These are phyloP conservation scores for Odocoileus virginianus DNA, from an alignment of 2,113 vertebrate genomes.

Conservation along the genomic window DNA sequence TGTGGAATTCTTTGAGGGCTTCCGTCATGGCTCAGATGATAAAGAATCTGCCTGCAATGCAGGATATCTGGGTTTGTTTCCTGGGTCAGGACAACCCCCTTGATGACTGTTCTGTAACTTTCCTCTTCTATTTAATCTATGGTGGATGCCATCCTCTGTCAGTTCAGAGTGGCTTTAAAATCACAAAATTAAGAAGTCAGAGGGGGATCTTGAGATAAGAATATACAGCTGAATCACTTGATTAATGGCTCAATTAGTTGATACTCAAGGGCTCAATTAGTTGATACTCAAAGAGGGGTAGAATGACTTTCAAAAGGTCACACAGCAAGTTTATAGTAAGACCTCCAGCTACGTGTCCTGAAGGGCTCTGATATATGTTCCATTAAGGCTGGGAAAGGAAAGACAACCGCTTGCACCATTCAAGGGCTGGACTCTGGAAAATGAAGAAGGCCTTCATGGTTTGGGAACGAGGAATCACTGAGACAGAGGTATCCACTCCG, in stretches of 20 bases:
- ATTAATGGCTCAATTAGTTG: neutral
- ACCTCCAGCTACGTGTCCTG: neutral
- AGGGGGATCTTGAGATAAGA: neutral
- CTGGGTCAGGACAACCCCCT: neutral
- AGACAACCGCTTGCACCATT: neutral
- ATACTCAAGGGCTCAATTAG: neutral
- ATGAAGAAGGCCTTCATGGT: neutral
- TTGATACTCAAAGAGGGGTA: neutral
- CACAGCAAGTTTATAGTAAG: neutral
- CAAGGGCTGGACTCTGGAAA: neutral
- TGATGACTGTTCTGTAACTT: neutral
- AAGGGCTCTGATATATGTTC: neutral
- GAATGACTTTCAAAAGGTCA: neutral
- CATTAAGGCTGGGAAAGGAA: neutral
- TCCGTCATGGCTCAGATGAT: neutral
- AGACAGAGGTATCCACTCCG: neutral
- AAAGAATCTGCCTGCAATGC: neutral
- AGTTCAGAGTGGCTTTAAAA: neutral
- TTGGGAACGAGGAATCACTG: neutral
- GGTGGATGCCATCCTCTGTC: neutral
- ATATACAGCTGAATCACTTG: neutral
- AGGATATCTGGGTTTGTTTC: neutral
- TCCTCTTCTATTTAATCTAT: neutral
- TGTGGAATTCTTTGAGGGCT: neutral
- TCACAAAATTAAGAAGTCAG: neutral